phyloP scores from a whole-genome alignment of 37 sponge, comb jelly and placozoan genomes.

The Oopsacas minuta region DNA sequence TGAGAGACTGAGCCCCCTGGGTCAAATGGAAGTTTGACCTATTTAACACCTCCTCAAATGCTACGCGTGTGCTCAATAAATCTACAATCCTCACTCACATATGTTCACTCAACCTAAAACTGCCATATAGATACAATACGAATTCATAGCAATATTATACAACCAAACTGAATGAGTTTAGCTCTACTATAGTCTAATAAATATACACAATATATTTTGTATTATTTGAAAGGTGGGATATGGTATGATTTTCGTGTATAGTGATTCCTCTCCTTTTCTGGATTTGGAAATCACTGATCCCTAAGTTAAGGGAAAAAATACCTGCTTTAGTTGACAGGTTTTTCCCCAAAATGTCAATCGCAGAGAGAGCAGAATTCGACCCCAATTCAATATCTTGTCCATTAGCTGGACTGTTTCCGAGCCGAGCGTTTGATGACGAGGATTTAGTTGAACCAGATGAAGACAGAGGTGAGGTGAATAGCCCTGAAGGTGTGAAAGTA shows the following conservation, averaged over 20 bases:
- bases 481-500: not conserved
- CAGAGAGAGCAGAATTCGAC: not conserved
- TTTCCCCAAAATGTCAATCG: not conserved
- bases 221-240: too few relatives aligned
- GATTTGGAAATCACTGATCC: not conserved
- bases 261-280: conserved; percentile 6
- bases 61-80: too few relatives aligned
- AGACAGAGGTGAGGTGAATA: not conserved
- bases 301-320: not conserved
- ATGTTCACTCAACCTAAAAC: too few relatives aligned
- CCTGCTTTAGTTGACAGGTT: not conserved
- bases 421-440: not conserved
- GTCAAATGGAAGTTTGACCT: too few relatives aligned
- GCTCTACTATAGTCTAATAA: too few relatives aligned
- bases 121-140: too few relatives aligned
- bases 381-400: conserved; percentile 6
- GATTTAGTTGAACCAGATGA: not conserved
- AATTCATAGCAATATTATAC: too few relatives aligned
- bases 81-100: too few relatives aligned
- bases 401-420: not conserved
- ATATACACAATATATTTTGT: too few relatives aligned
- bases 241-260: not conserved
- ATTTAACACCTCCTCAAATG: too few relatives aligned
- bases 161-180: too few relatives aligned
- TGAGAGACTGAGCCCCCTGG: too few relatives aligned